phyloP scores from a whole-genome alignment of 2,888 invertebrate genomes.

The Phasia obesa region DNA sequence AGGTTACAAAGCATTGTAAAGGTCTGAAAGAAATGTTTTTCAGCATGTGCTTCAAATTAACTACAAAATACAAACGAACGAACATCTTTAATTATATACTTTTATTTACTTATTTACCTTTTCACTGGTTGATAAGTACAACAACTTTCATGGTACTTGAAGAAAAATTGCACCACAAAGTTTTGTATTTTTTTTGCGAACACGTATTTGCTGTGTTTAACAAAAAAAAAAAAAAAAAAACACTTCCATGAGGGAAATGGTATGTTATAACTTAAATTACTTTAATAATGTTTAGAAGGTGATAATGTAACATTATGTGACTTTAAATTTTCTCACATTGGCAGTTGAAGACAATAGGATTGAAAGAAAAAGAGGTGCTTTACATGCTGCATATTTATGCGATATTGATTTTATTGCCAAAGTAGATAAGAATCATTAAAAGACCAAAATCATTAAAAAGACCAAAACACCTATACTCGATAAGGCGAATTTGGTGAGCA shows the following conservation, averaged over 20 bases:
- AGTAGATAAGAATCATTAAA: no score
- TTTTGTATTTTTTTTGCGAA: constrained; percentile 3
- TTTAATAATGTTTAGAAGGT: constrained; percentile 34
- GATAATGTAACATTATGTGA: constrained; percentile 32
- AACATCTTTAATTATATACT: constrained; percentile 44
- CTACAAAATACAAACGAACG: no score
- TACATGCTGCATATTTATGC: neutral
- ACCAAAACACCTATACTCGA: no score
- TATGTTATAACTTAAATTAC: constrained; percentile 13
- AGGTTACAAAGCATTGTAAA: constrained; percentile 2
- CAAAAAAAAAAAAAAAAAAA: neutral
- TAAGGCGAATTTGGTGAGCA: no score
- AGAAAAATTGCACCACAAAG: neutral
- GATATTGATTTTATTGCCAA: neutral
- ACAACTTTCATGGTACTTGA: constrained; percentile 28
- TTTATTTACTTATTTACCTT: constrained; percentile 11
- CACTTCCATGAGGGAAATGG: constrained; percentile 23
- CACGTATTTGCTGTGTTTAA: constrained; percentile 25
- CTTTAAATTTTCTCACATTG: constrained; percentile 28
- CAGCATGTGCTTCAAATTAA: constrained; percentile 55
- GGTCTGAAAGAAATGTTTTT: constrained; percentile 7
- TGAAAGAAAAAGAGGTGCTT: neutral
- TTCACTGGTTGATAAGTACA: constrained; percentile 24
- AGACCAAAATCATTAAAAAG: no score
- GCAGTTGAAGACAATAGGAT: neutral